These are phyloP conservation scores for Cololabis saira DNA, from an alignment of 2,113 vertebrate species.

Conservation along the genomic window DNA sequence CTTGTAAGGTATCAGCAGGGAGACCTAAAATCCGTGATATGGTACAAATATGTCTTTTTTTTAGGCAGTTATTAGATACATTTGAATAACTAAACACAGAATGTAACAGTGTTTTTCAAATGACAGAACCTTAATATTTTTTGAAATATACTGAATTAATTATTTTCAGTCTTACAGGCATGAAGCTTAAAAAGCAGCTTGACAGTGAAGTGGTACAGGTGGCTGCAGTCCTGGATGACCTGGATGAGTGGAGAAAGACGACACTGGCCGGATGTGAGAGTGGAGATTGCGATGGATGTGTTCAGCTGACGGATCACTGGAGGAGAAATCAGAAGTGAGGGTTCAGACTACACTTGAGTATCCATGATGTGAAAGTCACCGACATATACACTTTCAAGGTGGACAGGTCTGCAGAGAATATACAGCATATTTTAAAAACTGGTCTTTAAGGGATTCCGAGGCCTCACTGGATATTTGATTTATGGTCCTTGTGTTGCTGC, in stretches of 20 bases:
- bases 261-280: conserved; percentile 94
- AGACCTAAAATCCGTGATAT: conserved; percentile 84
- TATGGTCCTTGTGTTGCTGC: no score
- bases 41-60: not conserved
- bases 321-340: not conserved
- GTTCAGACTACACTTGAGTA: not conserved
- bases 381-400: no score
- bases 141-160: not conserved
- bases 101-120: not conserved
- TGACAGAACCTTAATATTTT: no score
- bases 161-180: conserved; percentile 85
- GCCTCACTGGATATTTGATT: no score
- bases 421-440: no score
- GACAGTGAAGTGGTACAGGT: conserved; percentile 96
- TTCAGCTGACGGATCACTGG: conserved; percentile 95
- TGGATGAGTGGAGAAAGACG: conserved; percentile 96
- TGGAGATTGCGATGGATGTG: conserved; percentile 92
- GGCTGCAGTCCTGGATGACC: conserved; percentile 97
- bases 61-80: not conserved
- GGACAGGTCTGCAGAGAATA: no score
- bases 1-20: conserved; percentile 92
- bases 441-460: no score
- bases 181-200: conserved; percentile 97
- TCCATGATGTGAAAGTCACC: not conserved
- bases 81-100: not conserved